phyloP scores from a whole-genome alignment of 2,113 vertebrate species.

The Sceloporus tristichus region DNA sequence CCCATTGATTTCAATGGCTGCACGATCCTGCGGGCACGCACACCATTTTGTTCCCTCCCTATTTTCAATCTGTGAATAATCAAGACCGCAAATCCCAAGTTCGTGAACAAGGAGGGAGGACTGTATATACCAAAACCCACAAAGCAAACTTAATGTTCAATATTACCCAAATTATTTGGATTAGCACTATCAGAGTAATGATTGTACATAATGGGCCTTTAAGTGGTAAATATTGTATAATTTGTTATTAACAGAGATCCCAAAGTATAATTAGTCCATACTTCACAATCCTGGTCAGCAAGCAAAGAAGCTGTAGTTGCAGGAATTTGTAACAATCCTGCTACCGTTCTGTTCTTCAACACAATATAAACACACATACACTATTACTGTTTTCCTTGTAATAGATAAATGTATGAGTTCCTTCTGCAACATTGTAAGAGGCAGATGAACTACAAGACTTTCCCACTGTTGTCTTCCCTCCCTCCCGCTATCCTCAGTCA shows the following conservation, averaged over 20 bases:
- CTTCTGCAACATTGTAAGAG: constrained; percentile 52
- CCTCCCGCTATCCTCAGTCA: constrained; percentile 39
- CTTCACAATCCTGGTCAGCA: neutral
- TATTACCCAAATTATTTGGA: constrained; percentile 3
- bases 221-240: neutral
- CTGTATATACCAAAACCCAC: neutral
- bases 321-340: neutral
- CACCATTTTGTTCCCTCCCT: too few relatives aligned
- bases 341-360: constrained; percentile 24
- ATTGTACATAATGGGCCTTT: neutral
- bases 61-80: too few relatives aligned
- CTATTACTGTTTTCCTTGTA: constrained; percentile 59
- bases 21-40: too few relatives aligned
- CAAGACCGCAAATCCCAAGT: too few relatives aligned
- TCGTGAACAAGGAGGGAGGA: too few relatives aligned
- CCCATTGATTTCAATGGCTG: too few relatives aligned
- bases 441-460: constrained; percentile 54
- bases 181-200: constrained; percentile 30
- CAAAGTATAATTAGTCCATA: neutral
- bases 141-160: neutral
- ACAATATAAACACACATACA: constrained; percentile 36
- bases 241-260: neutral
- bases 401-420: constrained; percentile 41
- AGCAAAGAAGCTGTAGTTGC: neutral
- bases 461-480: constrained; percentile 35